A percentile compares a stretch with the other conserved stretches of the same genome.
Conservation (phyloP, 53 echinoderm and acorn worm genomes). For the Paracentrotus lividus region DNA sequence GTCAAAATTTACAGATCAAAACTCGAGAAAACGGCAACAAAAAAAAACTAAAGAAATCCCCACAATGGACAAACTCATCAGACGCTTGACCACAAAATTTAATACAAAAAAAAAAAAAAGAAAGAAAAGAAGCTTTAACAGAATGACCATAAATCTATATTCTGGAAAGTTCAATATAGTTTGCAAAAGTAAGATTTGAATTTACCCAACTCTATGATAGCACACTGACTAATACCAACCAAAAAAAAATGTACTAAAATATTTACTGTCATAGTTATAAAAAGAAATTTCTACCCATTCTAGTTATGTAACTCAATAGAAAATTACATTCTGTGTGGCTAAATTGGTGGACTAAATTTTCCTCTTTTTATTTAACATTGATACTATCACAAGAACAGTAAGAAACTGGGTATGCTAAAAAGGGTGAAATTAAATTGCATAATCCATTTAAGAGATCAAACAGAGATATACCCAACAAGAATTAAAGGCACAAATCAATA, state of each 20-base stretch:
- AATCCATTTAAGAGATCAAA: neutral
- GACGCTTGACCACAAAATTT: neutral
- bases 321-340: neutral
- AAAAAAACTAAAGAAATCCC: slow-evolving; percentile 29
- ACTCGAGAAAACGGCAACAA: slow-evolving; percentile 56
- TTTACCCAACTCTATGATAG: neutral
- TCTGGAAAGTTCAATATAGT: neutral
- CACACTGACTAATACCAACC: neutral
- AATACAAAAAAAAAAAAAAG: neutral
- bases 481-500: slow-evolving; percentile 12
- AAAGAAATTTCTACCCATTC: neutral
- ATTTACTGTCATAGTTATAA: neutral
- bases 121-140: neutral
- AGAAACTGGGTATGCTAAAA: neutral
- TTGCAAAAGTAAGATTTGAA: neutral
- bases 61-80: neutral
- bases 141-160: neutral
- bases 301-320: neutral
- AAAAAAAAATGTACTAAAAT: neutral
- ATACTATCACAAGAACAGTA: neutral
- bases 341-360: neutral
- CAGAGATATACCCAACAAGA: neutral
- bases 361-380: neutral
- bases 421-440: neutral
- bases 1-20: slow-evolving; percentile 67